Conservation (phyloP, 2,113 vertebrate species). For the Chaetorhynchus papuensis region DNA sequence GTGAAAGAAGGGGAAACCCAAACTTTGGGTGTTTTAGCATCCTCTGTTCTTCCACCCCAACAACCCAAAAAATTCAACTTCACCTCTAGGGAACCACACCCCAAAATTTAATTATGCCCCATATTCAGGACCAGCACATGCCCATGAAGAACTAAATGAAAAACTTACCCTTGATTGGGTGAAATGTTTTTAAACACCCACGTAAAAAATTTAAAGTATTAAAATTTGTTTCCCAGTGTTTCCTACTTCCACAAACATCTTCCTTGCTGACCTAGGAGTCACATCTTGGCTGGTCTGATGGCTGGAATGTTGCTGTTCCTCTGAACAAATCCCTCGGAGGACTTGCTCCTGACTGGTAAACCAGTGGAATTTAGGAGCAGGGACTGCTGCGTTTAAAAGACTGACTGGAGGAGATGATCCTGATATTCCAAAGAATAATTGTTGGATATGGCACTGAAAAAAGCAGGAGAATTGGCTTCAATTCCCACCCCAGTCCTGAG, state of each 20-base stretch:
- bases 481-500: not conserved
- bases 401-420: not conserved
- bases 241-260: not conserved
- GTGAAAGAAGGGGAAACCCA: not conserved
- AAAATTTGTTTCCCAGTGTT: not conserved
- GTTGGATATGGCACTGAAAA: not conserved
- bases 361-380: not conserved
- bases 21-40: not conserved
- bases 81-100: not conserved
- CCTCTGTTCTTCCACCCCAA: not conserved
- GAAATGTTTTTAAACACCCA: not conserved
- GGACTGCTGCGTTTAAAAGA: not conserved
- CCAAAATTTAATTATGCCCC: not conserved
- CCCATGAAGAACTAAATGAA: not conserved
- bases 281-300: not conserved
- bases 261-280: not conserved
- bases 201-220: rapidly evolving
- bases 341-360: not conserved
- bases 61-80: not conserved
- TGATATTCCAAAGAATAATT: rapidly evolving
- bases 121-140: not conserved
- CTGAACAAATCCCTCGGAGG: not conserved
- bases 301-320: not conserved
- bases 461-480: not conserved
- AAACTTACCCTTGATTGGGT: not conserved